Percentiles rank a stretch among this genome's conserved stretches.
Conservation (phyloP, 2,888 invertebrate genomes). For the Physocephala rufipes region DNA sequence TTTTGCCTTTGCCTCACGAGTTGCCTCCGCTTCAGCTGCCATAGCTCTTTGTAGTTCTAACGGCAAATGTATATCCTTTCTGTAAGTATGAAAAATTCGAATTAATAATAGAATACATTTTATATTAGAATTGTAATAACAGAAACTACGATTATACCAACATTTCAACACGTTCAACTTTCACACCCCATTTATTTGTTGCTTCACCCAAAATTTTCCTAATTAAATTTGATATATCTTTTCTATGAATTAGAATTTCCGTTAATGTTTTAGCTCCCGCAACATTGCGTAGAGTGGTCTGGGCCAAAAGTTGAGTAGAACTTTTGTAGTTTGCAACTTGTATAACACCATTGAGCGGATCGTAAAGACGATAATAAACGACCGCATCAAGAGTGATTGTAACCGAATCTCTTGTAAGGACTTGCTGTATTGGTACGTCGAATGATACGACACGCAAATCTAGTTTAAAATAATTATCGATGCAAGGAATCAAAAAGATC, state of each 20-base stretch:
- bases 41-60: conserved; percentile 51
- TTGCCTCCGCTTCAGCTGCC: conserved; percentile 58
- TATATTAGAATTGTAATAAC: too few relatives aligned
- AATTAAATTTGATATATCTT: conserved; percentile 87
- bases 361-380: conserved; percentile 80
- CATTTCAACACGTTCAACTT: conserved; percentile 97
- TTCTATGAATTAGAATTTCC: conserved; percentile 90
- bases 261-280: conserved; percentile 88
- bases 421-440: conserved; percentile 73
- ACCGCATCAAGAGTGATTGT: conserved; percentile 92
- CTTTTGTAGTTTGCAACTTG: conserved; percentile 70
- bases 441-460: conserved; percentile 72
- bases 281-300: conserved; percentile 86
- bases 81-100: conserved; percentile 29
- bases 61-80: conserved; percentile 55
- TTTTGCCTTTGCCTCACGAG: conserved; percentile 56
- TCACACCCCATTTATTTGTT: conserved; percentile 90
- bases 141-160: conserved; percentile 56
- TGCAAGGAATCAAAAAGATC: conserved; percentile 72
- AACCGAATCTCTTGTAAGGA: conserved; percentile 87
- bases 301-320: conserved; percentile 80
- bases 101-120: too few relatives aligned
- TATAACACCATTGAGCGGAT: conserved; percentile 77
- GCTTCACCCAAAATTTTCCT: conserved; percentile 83
- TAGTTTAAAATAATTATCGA: conserved; percentile 69